Conservation (phyloP, 1,140 invertebrate genomes). For the Streblospio benedicti region DNA sequence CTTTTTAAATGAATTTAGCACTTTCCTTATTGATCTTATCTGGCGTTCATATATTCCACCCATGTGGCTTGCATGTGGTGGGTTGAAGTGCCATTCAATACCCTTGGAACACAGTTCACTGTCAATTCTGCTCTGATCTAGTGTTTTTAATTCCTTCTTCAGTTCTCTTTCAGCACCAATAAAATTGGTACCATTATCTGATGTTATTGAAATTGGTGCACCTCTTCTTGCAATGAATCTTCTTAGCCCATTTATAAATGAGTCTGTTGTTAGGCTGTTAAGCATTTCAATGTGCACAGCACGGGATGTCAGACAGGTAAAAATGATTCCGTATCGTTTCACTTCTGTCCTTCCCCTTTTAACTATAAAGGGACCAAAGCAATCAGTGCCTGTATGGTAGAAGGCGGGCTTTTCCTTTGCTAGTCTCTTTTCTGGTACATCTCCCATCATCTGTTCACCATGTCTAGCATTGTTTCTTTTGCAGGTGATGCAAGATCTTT, state of each 20-base stretch:
- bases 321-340: conserved; percentile 27
- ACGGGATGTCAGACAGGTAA: conserved; percentile 23
- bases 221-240: conserved; percentile 21
- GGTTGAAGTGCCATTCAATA: neutral
- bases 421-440: conserved; percentile 19
- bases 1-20: neutral
- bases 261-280: conserved; percentile 15
- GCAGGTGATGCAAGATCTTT: too few species aligned
- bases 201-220: neutral
- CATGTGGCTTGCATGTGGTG: neutral
- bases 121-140: neutral
- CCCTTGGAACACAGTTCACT: too few species aligned
- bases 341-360: conserved; percentile 12
- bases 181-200: conserved; percentile 23
- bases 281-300: conserved; percentile 27
- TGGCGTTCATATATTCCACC: neutral
- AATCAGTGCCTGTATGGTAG: conserved; percentile 25
- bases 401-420: conserved; percentile 23
- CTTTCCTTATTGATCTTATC: neutral
- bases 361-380: conserved; percentile 28
- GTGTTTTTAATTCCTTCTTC: neutral
- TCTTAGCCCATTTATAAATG: conserved; percentile 20
- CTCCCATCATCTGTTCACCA: conserved; percentile 18
- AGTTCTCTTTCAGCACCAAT: conserved; percentile 25
- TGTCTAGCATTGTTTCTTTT: too few species aligned